A percentile compares a stretch with the other conserved stretches of the same genome.
Evolutionary conservation across 2,113 vertebrate species (phyloP).

Genomic region (Zosterops japonicus): DNA sequence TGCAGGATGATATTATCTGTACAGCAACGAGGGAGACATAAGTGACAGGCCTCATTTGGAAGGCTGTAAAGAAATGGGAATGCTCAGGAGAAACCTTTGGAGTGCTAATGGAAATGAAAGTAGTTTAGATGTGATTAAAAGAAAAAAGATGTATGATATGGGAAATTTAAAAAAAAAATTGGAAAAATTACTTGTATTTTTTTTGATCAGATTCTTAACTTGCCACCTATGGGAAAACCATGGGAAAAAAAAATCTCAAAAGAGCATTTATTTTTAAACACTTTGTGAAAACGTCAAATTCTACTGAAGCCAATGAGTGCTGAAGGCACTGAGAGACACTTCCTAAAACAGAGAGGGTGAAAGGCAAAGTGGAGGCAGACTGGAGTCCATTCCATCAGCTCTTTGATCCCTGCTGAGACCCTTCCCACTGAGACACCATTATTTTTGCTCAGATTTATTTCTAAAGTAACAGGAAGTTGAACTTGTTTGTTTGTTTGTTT

Average conservation of each 20-base stretch:
- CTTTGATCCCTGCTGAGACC: neutral
- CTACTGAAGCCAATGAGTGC: neutral
- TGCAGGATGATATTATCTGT: neutral
- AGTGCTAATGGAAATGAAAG: neutral
- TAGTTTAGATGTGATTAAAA: neutral
- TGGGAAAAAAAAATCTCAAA: neutral
- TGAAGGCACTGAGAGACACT: rapidly evolving
- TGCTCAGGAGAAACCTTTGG: neutral
- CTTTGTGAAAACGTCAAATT: neutral
- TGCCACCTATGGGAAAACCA: neutral
- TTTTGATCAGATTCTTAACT: neutral
- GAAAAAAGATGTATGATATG: neutral
- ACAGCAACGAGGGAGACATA: neutral
- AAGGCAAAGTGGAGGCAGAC: neutral
- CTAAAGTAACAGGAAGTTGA: neutral
- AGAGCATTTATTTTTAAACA: neutral
- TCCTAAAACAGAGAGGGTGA: neutral
- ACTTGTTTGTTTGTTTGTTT: neutral
- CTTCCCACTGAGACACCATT: neutral
- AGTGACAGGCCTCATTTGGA: neutral
- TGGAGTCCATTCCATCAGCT: neutral
- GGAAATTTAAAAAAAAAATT: neutral
- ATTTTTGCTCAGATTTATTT: neutral
- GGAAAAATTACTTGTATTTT: neutral
- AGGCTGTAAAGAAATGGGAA: neutral